phyloP scores from a whole-genome alignment of 2,797 vertebrate genomes.

The Myotis daubentonii region DNA sequence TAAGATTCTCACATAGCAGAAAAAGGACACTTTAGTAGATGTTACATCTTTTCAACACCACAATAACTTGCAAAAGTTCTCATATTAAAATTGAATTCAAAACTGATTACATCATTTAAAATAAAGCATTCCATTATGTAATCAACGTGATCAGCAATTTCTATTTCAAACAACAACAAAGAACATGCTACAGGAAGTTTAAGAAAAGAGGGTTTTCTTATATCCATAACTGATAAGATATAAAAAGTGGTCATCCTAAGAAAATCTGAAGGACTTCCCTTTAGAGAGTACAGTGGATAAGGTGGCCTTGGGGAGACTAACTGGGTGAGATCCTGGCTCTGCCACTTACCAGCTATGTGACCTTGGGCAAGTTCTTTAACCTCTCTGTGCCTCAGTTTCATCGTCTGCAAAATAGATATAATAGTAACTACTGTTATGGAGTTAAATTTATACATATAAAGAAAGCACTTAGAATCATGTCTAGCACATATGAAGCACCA shows the following conservation, averaged over 20 bases:
- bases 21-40: constrained; percentile 49
- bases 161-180: constrained; percentile 53
- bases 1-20: constrained; percentile 15
- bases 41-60: constrained; percentile 48
- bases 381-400: constrained; percentile 56
- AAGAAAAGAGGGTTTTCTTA: neutral
- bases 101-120: constrained; percentile 48
- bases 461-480: constrained; percentile 22
- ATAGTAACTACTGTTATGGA: constrained; percentile 53
- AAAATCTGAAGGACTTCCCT: constrained; percentile 44
- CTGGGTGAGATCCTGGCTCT: constrained; percentile 35
- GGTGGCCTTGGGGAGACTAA: neutral
- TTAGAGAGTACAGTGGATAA: neutral
- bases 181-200: constrained; percentile 21
- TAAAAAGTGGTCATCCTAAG: constrained; percentile 2
- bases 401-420: constrained; percentile 48
- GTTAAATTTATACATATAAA: constrained; percentile 34
- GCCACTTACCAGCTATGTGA: constrained; percentile 47
- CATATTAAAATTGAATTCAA: constrained; percentile 60
- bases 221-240: neutral
- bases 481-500: neutral
- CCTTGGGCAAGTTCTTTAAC: constrained; percentile 58
- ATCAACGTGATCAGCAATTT: constrained; percentile 41
- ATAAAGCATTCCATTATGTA: constrained; percentile 51
- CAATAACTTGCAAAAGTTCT: constrained; percentile 51